Evolutionary conservation across 2,113 vertebrate genomes (phyloP).

Genomic region (Hemichromis elongatus): DNA sequence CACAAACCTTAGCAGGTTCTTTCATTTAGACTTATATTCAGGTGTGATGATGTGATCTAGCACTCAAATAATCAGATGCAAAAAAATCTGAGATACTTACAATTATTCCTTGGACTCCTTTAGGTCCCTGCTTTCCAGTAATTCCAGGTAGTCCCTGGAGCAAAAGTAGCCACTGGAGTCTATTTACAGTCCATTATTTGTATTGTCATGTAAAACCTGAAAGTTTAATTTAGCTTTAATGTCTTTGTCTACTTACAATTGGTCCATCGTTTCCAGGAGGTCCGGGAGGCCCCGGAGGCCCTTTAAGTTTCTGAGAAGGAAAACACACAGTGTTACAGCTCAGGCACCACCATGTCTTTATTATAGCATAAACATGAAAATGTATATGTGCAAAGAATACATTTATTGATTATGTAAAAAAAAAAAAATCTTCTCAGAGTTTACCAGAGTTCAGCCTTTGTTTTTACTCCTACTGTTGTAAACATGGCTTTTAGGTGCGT

Average conservation of each 20-base stretch:
- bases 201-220: background rate
- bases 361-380: background rate
- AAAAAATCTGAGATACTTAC: conserved; percentile 51
- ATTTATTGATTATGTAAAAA: background rate
- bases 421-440: background rate
- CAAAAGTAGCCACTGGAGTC: background rate
- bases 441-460: background rate
- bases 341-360: background rate
- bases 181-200: background rate
- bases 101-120: conserved; percentile 62
- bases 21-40: accelerated
- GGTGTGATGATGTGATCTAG: background rate
- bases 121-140: conserved; percentile 66
- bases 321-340: background rate
- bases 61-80: background rate
- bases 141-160: conserved; percentile 68
- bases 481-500: background rate
- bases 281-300: conserved; percentile 57
- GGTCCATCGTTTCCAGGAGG: conserved; percentile 67
- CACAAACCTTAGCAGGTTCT: background rate
- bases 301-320: conserved; percentile 61
- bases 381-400: background rate
- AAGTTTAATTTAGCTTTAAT: background rate
- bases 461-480: background rate
- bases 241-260: conserved; percentile 46